These are phyloP conservation scores for Chaetogeoica ovagalla DNA, from an alignment of 2,888 invertebrate species.

Conservation along the genomic window DNA sequence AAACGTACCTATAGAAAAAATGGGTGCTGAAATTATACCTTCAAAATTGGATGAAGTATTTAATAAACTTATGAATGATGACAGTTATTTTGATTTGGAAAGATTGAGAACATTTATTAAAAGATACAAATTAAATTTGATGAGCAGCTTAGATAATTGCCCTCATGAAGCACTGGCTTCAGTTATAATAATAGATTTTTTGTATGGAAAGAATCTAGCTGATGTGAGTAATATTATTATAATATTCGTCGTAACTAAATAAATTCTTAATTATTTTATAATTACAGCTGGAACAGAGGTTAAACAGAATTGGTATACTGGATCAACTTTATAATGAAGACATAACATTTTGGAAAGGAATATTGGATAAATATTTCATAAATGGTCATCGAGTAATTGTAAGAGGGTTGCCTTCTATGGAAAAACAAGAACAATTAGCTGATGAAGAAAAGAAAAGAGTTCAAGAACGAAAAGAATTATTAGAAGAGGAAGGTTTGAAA, in stretches of 20 bases:
- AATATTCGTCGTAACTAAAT: background rate
- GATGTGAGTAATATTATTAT: constrained; percentile 66
- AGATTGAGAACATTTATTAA: constrained; percentile 74
- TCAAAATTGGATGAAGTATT: constrained; percentile 40
- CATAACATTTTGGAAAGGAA: constrained; percentile 71
- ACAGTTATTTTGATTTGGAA: constrained; percentile 66
- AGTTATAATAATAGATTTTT: constrained; percentile 77
- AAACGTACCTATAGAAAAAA: constrained; percentile 73
- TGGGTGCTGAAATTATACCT: constrained; percentile 62
- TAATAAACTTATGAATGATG: constrained; percentile 19
- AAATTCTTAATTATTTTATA: background rate
- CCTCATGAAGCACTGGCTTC: constrained; percentile 79
- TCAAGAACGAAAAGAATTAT: constrained; percentile 66
- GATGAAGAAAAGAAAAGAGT: constrained; percentile 74
- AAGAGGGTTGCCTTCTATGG: constrained; percentile 66
- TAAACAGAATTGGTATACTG: constrained; percentile 70
- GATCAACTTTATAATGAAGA: constrained; percentile 67
- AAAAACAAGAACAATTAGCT: constrained; percentile 69
- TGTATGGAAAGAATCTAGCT: constrained; percentile 74
- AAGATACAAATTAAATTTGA: constrained; percentile 70
- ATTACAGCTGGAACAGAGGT: constrained; percentile 67
- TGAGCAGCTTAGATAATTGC: constrained; percentile 73
- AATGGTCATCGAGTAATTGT: constrained; percentile 68
- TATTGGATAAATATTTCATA: constrained; percentile 71
- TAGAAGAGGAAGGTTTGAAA: constrained; percentile 73